Evolutionary conservation across 1,140 invertebrate genomes (phyloP).

Genomic region (Idris sp.): DNA sequence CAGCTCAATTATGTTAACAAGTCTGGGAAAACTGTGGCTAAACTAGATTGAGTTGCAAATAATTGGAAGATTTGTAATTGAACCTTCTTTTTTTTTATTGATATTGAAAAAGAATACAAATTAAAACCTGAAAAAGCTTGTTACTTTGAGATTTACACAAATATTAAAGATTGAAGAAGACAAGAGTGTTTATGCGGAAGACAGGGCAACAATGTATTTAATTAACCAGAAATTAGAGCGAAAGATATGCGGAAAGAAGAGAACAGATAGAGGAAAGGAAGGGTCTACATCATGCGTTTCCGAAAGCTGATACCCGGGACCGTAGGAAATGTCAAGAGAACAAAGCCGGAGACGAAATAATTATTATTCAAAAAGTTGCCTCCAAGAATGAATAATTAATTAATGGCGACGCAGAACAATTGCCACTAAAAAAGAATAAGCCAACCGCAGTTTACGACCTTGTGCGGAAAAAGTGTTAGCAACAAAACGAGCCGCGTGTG

Average conservation of each 20-base stretch:
- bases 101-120: too few species aligned
- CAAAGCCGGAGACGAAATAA: constrained; percentile 42
- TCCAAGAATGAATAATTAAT: constrained; percentile 56
- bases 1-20: too few species aligned
- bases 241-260: constrained; percentile 15
- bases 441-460: constrained; percentile 44
- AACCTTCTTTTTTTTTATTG: too few species aligned
- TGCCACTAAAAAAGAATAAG: constrained; percentile 48
- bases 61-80: too few species aligned
- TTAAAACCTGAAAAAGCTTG: too few species aligned
- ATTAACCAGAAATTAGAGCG: constrained; percentile 39
- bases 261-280: constrained; percentile 40
- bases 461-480: constrained; percentile 14
- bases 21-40: too few species aligned
- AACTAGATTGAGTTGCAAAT: too few species aligned
- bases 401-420: constrained; percentile 42
- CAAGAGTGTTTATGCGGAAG: too few species aligned
- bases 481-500: constrained; percentile 5
- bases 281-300: constrained; percentile 50
- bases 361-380: constrained; percentile 54
- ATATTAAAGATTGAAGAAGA: too few species aligned
- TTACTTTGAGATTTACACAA: too few species aligned
- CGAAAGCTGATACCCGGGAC: constrained; percentile 50
- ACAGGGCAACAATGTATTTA: constrained; percentile 28
- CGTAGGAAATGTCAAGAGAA: constrained; percentile 47